Base-by-base conservation (phyloP, 2,888 invertebrate genomes). In the Spisula solida region DNA sequence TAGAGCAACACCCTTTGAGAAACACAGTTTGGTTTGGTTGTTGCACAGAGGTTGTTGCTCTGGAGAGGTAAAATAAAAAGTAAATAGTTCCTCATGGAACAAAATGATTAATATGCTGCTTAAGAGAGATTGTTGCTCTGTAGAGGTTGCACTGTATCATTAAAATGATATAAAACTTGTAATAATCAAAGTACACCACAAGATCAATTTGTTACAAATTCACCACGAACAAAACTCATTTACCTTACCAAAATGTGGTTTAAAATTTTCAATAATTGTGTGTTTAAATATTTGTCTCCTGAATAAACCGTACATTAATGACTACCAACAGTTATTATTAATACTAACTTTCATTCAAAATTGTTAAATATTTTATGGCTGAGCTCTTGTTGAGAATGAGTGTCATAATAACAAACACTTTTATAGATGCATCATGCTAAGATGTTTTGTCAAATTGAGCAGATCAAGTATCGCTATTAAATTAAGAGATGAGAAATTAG, bases 241-340 rank as follows among this genome's bases (percentile, higher is more conserved):
- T 70, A 70, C 10, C 10, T 6, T 29, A 31, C 70, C 4, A 70
- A 31, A 70, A 31, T 18, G 18, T 1, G 29, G 18, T 70, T 70
- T 4, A 70, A 70, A n/a, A 70, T 70, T 31, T 75, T 34, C 75
- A 34, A 75, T 75, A 34, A 75, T 34, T 75, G 34, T 34, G 29
- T 75, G 31, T 75, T 75, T 5, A 75, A 75, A 75, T 75, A 75
- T 75, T 34, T 75, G 34, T 75, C 75, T 75, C 31, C 29, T 70
- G 16, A 29, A 70, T 25, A 70, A 16, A 31, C 12, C 16, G 5
- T 29, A 34, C 34, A 34, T 75, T 34, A 75, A 14, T 75, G 75
- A 14, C 18, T 75, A 75, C 29, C 20, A 70, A 70, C 25, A 29
- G 70, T 29, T 10, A 70, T 25, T 70, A 14, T 70, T 70, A 70